These are phyloP conservation scores for Labeo catla DNA, from an alignment of 2,113 vertebrate genomes.

Conservation along the genomic window DNA sequence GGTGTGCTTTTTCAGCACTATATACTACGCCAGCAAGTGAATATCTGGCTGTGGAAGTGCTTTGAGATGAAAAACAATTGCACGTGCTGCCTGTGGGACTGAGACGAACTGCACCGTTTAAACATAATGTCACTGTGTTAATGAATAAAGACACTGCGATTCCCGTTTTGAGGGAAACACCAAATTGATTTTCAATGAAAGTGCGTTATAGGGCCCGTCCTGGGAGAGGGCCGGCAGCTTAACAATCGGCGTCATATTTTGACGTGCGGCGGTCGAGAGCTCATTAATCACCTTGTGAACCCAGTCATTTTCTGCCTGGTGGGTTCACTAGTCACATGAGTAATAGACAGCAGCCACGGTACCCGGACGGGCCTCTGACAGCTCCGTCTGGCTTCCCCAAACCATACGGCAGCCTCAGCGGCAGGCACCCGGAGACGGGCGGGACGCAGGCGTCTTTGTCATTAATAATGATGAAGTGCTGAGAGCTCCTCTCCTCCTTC, in stretches of 20 bases:
- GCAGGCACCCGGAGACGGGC: conserved; percentile 57
- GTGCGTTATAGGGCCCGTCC: conserved; percentile 54
- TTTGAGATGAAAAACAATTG: conserved; percentile 36
- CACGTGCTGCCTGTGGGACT: conserved; percentile 49
- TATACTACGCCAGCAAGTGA: background rate
- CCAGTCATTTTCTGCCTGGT: conserved; percentile 74
- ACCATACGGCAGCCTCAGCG: conserved; percentile 62
- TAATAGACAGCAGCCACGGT: conserved; percentile 70
- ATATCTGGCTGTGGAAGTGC: conserved; percentile 39
- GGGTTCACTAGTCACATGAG: conserved; percentile 74
- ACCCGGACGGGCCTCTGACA: conserved; percentile 71
- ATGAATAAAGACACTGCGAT: conserved; percentile 57
- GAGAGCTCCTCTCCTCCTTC: conserved; percentile 71
- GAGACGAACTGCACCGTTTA: conserved; percentile 41
- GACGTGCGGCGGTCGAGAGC: conserved; percentile 69
- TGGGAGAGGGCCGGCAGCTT: conserved; percentile 63
- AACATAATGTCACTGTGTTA: conserved; percentile 54
- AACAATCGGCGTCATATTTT: conserved; percentile 72
- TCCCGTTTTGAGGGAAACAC: conserved; percentile 59
- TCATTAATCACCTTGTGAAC: conserved; percentile 81
- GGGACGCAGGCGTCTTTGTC: conserved; percentile 60
- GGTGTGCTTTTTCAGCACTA: background rate
- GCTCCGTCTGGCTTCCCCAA: conserved; percentile 71
- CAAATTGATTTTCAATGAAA: conserved; percentile 70
- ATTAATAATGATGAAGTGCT: conserved; percentile 74